phyloP scores from a whole-genome alignment of 2,113 vertebrate species.

The Nycticebus coucang region DNA sequence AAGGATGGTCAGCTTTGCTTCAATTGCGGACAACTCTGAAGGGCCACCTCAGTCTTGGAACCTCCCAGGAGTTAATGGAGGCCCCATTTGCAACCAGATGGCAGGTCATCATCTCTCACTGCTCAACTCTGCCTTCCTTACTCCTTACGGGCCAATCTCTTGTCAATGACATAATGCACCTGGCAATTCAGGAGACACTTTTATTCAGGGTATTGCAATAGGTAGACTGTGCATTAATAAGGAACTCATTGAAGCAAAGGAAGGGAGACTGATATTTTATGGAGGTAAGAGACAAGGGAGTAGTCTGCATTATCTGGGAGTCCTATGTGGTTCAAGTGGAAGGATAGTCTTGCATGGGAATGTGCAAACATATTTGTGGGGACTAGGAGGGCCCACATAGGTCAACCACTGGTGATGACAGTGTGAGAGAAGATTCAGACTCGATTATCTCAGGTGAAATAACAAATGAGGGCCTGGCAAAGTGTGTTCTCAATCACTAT shows the following conservation, averaged over 20 bases:
- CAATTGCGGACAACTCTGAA: neutral
- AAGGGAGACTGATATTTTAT: neutral
- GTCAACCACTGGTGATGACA: too few species aligned
- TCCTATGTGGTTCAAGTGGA: neutral
- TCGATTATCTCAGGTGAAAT: too few species aligned
- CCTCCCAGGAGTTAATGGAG: neutral
- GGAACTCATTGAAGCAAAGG: neutral
- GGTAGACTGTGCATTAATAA: neutral
- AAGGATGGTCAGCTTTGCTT: neutral
- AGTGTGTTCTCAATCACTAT: too few species aligned
- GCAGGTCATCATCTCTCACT: neutral
- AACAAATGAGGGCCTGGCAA: too few species aligned
- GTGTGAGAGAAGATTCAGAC: too few species aligned
- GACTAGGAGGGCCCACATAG: too few species aligned
- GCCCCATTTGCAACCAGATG: neutral
- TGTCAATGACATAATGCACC: neutral
- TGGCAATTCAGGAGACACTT: neutral
- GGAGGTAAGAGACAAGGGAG: neutral
- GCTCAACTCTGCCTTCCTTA: neutral
- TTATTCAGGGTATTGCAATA: neutral
- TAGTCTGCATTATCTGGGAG: neutral
- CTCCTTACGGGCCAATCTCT: neutral
- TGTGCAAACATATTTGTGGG: neutral
- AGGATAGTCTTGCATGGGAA: neutral
- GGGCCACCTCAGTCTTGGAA: neutral